Base-by-base conservation (phyloP, 2,113 vertebrate genomes). In the Oophaga pumilio region DNA sequence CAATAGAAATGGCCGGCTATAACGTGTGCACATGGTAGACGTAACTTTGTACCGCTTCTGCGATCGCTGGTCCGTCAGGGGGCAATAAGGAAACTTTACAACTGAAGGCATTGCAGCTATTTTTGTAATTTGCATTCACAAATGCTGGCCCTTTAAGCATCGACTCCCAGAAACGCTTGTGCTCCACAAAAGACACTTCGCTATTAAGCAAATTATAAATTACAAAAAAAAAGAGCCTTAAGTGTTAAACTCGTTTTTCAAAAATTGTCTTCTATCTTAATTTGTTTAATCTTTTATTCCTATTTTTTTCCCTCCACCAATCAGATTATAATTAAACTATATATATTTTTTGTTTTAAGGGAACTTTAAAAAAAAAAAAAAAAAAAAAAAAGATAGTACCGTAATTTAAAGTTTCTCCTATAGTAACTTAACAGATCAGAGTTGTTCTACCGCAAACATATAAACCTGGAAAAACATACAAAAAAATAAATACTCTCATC, bases 401-500 rank as follows among this genome's bases (percentile, higher is more conserved):
- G 33, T 43, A 43, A 49, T 62, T 17, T 64, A 43, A 82, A 64
- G 33, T 62, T 59, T 4, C 52, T 26, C 56, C 53, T 18, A 59
- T 24, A 57, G 13, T 24, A 59, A 43, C 33, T 13, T 18, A 82
- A 66, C 28, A 81, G 79, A 59, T 81, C 33, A 12, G 68, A 8
- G 69, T 33, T 49, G 66, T 52, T 64, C 73, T 43, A 43, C 26
- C 17, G 22, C 57, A 82, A 73, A 87, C 68, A 71, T 81, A 87
- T 57, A 81, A 87, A 82, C 28, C 68, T 91, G 93, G 93, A 89
- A 43, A 43, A 43, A 92, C 93, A 94, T 92, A 94, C 91, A 81
- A 91, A 94, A 56, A 95, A 95, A 96, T 96, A 96, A 95, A 96
- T 95, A 96, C 93, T 95, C 91, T 95, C 92, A 89, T 90, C 69